Conservation (phyloP, 53 echinoderm and acorn worm genomes). For the Hippasteria phrygiana region DNA sequence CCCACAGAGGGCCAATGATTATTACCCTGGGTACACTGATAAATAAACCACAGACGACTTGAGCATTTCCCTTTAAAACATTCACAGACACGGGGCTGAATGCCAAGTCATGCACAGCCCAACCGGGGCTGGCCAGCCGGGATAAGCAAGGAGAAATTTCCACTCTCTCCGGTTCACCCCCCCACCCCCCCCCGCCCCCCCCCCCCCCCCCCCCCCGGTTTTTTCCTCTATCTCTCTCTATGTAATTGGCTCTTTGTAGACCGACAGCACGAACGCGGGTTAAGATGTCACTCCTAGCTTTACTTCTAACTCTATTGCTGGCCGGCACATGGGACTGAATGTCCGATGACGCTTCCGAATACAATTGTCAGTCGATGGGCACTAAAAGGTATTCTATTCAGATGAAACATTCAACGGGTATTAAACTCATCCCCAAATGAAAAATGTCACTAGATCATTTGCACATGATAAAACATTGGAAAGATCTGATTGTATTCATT, state of each 20-base stretch:
- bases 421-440: too few relatives aligned
- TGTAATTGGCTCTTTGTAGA: background rate
- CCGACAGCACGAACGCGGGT: background rate
- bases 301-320: background rate
- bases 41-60: background rate
- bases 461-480: too few relatives aligned
- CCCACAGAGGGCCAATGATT: too few relatives aligned
- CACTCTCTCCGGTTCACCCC: background rate
- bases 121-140: background rate
- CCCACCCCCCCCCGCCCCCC: too few relatives aligned
- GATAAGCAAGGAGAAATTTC: background rate
- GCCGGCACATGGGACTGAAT: background rate
- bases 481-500: too few relatives aligned
- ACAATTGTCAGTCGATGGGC: background rate
- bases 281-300: background rate
- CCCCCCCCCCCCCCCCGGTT: too few relatives aligned
- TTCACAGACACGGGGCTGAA: background rate
- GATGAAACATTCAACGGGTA: too few relatives aligned
- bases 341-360: background rate
- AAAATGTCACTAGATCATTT: too few relatives aligned
- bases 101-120: conserved; percentile 6
- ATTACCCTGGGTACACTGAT: too few relatives aligned
- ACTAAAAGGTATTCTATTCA: too few relatives aligned
- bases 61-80: background rate
- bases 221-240: too few relatives aligned